Evolutionary conservation across 2,888 invertebrate genomes (phyloP).

Genomic region (Andrena chrysosceles): DNA sequence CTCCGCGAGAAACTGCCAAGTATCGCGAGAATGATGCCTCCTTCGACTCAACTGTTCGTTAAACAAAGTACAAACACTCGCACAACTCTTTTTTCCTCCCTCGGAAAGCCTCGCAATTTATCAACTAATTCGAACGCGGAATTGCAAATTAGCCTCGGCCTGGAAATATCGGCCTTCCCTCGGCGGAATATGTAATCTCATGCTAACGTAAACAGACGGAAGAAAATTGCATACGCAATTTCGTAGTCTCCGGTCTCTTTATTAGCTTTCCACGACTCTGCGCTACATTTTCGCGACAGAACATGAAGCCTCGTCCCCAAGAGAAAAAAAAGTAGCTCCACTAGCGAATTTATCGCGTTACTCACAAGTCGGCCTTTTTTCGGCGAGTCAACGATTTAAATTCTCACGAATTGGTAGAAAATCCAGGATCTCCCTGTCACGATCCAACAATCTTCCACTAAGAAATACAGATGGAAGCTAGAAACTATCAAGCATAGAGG

Average conservation of each 20-base stretch:
- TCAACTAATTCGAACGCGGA: slow-evolving; percentile 54
- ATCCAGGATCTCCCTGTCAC: too few species aligned
- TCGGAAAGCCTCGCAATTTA: slow-evolving; percentile 46
- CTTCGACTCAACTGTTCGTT: not conserved
- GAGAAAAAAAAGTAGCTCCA: not conserved
- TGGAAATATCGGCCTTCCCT: slow-evolving; percentile 34
- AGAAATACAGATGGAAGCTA: too few species aligned
- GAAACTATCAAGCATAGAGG: too few species aligned
- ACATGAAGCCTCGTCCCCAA: not conserved
- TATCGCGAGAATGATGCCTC: too few species aligned
- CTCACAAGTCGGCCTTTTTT: not conserved
- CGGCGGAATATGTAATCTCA: slow-evolving; percentile 39
- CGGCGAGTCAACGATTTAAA: not conserved
- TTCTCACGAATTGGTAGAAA: too few species aligned
- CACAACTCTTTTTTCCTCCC: not conserved
- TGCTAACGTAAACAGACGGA: slow-evolving; percentile 43
- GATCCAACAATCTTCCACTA: too few species aligned
- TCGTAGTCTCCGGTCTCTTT: not conserved
- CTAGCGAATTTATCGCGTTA: not conserved
- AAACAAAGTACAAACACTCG: not conserved
- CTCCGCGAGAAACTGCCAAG: too few species aligned
- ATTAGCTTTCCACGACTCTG: slow-evolving; percentile 21
- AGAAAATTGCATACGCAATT: slow-evolving; percentile 48
- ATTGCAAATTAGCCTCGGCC: slow-evolving; percentile 51
- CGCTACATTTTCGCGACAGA: slow-evolving; percentile 11